phyloP scores from a whole-genome alignment of 2,888 invertebrate species.

The Xylocampa areola region DNA sequence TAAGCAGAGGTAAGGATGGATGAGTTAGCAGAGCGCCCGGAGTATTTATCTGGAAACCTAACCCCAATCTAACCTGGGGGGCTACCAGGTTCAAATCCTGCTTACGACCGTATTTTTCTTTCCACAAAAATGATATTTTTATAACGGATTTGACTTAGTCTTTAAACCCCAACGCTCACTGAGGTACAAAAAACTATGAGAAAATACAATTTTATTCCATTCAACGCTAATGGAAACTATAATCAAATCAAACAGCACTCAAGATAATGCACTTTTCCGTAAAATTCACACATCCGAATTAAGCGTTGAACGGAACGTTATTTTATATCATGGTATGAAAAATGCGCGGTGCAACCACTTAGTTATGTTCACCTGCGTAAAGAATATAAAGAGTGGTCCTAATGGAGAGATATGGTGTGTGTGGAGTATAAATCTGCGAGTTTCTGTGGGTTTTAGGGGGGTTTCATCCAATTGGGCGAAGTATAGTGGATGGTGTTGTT shows the following conservation, averaged over 20 bases:
- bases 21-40: no score
- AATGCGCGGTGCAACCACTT: slow-evolving; percentile 20
- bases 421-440: slow-evolving; percentile 30
- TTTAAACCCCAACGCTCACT: no score
- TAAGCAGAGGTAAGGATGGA: no score
- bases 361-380: slow-evolving; percentile 18
- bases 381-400: slow-evolving; percentile 29
- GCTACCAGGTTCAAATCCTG: no score
- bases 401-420: slow-evolving; percentile 38
- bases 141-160: no score
- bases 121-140: no score
- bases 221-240: neutral
- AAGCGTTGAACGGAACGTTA: slow-evolving; percentile 14
- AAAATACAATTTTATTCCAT: neutral
- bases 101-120: no score
- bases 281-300: slow-evolving; percentile 17
- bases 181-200: no score
- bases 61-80: no score
- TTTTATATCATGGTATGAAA: slow-evolving; percentile 24
- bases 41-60: no score
- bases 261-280: slow-evolving; percentile 12
- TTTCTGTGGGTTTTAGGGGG: slow-evolving; percentile 23
- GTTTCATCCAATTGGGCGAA: neutral
- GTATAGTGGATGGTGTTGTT: slow-evolving; percentile 14
- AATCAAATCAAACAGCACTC: slow-evolving; percentile 24